These are phyloP conservation scores for Pemphredon lugubris DNA, from an alignment of 2,888 invertebrate genomes.

Conservation along the genomic window DNA sequence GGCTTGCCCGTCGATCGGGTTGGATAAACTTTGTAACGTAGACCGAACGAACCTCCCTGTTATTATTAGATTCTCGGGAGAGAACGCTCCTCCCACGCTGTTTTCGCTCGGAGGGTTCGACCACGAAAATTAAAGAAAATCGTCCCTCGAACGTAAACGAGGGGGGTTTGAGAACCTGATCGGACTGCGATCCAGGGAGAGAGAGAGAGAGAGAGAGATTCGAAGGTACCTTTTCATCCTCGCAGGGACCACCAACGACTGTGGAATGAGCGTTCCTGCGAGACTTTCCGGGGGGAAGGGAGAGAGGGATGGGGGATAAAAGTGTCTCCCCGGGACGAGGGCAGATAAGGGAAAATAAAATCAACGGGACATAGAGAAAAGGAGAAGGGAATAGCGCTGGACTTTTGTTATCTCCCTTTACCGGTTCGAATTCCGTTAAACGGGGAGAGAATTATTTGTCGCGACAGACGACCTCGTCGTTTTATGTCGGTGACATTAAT, in stretches of 20 bases:
- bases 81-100: too few relatives aligned
- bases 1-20: too few relatives aligned
- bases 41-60: too few relatives aligned
- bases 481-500: constrained; percentile 45
- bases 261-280: constrained; percentile 33
- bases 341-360: constrained; percentile 43
- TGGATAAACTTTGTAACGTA: too few relatives aligned
- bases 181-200: constrained; percentile 6
- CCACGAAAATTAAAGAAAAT: background rate
- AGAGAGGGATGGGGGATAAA: too few relatives aligned
- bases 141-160: too few relatives aligned
- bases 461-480: constrained; percentile 26
- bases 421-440: constrained; percentile 25
- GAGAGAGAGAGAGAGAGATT: constrained; percentile 20
- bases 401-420: constrained; percentile 31
- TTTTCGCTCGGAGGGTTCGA: too few relatives aligned
- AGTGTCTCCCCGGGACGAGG: constrained; percentile 13
- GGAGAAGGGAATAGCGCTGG: constrained; percentile 6
- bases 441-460: constrained; percentile 32
- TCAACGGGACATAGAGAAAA: constrained; percentile 16
- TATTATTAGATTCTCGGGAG: too few relatives aligned
- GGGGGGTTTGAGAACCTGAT: too few relatives aligned
- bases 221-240: constrained; percentile 38
- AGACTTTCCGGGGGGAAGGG: too few relatives aligned
- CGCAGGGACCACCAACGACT: constrained; percentile 34